Evolutionary conservation across 2,797 vertebrate genomes (phyloP), one percentile per base, ranked within the genome.

Genomic region (Leptoclinus maculatus): DNA sequence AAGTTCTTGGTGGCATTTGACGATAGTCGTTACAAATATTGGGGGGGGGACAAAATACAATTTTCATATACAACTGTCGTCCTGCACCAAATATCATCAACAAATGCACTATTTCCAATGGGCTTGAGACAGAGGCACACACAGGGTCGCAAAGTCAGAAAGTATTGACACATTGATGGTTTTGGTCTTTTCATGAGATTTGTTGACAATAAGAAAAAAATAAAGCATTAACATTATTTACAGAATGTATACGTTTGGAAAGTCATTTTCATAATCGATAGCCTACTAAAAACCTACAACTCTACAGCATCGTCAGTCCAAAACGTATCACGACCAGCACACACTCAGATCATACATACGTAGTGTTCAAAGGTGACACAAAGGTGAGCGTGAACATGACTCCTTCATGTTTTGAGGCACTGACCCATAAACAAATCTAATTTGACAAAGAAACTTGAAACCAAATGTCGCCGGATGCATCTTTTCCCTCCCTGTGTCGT

Each of bases 321-420:
- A 57, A 32, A 63, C 34, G 16, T n/a, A 5, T 43, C 14, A 27
- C 36, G n/a, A 32, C 53, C 60, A 14, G 38, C 54, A 51, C 29
- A 59, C 29, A 12, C 47, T 27, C 5, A 17, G 0, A 5, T 78
- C 67, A 29, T 36, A 63, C 13, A 13, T 49, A 36, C 45, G 23
- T 56, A 8, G 54, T 64, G 63, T 54, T 78, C 66, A 85, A 69
- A 70, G 72, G 74, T 57, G 57, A 71, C 51, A 66, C 41, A 23
- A 27, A 70, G 49, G 43, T 51, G n/a, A 57, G 34, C 4, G 43
- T 70, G 72, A 60, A 71, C 17, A 11, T 38, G 45, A 51, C 19
- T 43, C 17, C 9, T 29, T 70, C 1, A 4, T 64, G 43, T 65
- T 62, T 45, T 4, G 2, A 54, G 34, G 29, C 57, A 6, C 7